A percentile compares a stretch with the other conserved stretches of the same genome.
Evolutionary conservation across 2,113 vertebrate species (phyloP).

Genomic region (Elachura formosa): DNA sequence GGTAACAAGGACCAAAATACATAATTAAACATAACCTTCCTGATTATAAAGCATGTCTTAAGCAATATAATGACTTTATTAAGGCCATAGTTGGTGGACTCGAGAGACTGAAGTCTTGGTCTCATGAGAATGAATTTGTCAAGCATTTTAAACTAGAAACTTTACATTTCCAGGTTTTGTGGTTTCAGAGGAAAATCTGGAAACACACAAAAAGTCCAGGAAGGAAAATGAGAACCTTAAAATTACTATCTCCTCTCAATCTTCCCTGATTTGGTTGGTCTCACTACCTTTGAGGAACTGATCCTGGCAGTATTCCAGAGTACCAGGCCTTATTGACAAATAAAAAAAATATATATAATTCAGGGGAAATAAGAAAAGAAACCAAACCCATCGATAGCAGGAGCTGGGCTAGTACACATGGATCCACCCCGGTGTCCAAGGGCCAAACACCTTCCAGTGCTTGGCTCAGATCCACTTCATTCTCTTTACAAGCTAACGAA

Average conservation of each 20-base stretch:
- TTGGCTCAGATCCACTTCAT: neutral
- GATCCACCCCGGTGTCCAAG: neutral
- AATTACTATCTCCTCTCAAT: neutral
- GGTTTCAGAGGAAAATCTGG: neutral
- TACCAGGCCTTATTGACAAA: neutral
- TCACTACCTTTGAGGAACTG: neutral
- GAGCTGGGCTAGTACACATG: neutral
- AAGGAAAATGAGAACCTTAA: neutral
- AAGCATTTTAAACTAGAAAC: neutral
- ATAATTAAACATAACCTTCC: neutral
- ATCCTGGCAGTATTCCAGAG: neutral
- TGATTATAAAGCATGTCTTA: neutral
- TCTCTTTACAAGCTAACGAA: neutral
- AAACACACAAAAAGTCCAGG: neutral
- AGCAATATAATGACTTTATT: neutral
- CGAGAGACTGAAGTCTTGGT: neutral
- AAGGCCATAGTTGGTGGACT: neutral
- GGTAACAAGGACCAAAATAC: neutral
- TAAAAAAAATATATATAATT: neutral
- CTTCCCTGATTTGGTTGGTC: neutral
- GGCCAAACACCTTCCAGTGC: neutral
- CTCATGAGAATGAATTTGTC: neutral
- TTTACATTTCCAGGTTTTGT: neutral
- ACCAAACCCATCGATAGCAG: neutral
- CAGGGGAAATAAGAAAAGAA: neutral